phyloP scores from a whole-genome alignment of 2,113 vertebrate genomes.

The Elaphurus davidianus region DNA sequence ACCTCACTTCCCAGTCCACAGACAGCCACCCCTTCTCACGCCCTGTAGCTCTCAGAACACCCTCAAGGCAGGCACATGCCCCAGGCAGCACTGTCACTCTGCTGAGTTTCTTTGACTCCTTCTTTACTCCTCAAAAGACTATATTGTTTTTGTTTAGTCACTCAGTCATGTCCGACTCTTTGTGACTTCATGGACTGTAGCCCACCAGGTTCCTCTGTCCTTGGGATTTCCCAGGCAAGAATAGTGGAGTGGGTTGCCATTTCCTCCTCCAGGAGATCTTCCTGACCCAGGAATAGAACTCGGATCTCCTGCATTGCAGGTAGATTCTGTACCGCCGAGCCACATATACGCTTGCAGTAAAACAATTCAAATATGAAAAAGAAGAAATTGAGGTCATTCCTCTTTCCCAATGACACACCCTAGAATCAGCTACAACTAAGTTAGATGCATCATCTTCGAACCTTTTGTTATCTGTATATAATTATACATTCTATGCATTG shows the following conservation, averaged over 20 bases:
- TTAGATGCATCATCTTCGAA: not conserved
- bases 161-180: not conserved
- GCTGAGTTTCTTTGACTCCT: not conserved
- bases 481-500: not conserved
- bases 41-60: not conserved
- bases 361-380: not conserved
- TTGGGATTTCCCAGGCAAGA: not conserved
- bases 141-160: not conserved
- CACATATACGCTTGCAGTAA: not conserved
- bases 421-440: not conserved
- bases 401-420: not conserved
- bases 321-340: not conserved
- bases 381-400: not conserved
- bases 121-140: not conserved
- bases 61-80: not conserved
- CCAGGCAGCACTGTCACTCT: not conserved
- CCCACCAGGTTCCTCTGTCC: not conserved
- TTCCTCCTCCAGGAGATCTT: not conserved
- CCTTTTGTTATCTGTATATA: not conserved
- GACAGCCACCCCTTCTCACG: not conserved
- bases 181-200: not conserved
- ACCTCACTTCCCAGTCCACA: not conserved
- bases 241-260: not conserved
- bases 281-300: not conserved
- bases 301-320: not conserved